Percentiles rank a stretch among this genome's conserved stretches.
phyloP scores from a whole-genome alignment of 2,888 invertebrate genomes.

The Ichneumoninae sp. region DNA sequence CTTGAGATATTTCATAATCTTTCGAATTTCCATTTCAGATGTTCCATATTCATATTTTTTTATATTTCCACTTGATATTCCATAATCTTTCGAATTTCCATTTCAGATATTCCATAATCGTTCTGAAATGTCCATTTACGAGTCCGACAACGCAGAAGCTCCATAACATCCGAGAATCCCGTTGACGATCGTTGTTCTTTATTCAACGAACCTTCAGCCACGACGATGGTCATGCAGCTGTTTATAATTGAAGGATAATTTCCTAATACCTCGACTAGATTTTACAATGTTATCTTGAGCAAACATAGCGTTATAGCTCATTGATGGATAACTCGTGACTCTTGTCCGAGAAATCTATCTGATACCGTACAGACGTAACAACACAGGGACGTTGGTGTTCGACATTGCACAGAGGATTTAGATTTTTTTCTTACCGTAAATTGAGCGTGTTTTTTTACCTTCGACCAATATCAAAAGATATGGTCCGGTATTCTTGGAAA shows the following conservation, averaged over 20 bases:
- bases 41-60: background rate
- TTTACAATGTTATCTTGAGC: slow-evolving; percentile 40
- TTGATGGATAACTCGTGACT: slow-evolving; percentile 27
- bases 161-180: slow-evolving; percentile 46
- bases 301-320: slow-evolving; percentile 5
- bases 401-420: background rate
- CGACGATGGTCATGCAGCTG: slow-evolving; percentile 39
- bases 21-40: background rate
- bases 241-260: slow-evolving; percentile 58
- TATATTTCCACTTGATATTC: slow-evolving; percentile 1
- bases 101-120: slow-evolving; percentile 16
- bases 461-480: background rate
- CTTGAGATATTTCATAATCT: background rate
- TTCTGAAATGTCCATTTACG: slow-evolving; percentile 36
- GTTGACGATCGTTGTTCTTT: slow-evolving; percentile 46
- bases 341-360: slow-evolving; percentile 41
- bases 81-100: too few species aligned
- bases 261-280: slow-evolving; percentile 18
- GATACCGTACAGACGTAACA: slow-evolving; percentile 25
- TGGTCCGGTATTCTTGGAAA: background rate
- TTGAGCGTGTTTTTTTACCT: background rate
- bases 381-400: background rate
- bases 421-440: background rate
- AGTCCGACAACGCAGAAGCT: slow-evolving; percentile 21
- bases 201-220: slow-evolving; percentile 55